Base-by-base conservation (phyloP, 1,140 invertebrate species). In the Drosophila arawakana region DNA sequence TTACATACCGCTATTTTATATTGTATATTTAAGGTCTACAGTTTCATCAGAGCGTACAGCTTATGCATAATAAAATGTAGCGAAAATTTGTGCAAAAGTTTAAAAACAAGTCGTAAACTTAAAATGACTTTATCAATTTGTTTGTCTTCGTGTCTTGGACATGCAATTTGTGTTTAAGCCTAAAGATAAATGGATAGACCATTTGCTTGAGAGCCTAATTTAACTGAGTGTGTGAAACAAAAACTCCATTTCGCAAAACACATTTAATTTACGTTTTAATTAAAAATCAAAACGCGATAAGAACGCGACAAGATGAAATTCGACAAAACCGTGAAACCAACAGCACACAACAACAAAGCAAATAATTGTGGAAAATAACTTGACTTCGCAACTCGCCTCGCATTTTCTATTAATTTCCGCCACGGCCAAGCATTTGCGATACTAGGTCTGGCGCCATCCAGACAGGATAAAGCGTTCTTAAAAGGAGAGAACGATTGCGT, bases 281-380 rank as follows among this genome's bases (percentile, higher is more conserved):
- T 86, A 88, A 86, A 86, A 86, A 86, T 86, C 82, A 86, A 86
- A 86, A 83, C 65, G 73, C 76, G 82, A 86, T 86, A 86, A 86
- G 82, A 69, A 72, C 62, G 69, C 66, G 65, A 69, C 73, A 67
- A 78, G 73, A 76, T 76, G 73, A 78, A 76, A 78, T 67, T 73
- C 7, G 37, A 50, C 52, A 60, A 73, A 43, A 70, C 11, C 50
- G 43, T 57, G 63, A 34, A 68, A 74, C n/a, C 60, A 63, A 25
- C 37, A 62, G 15, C 66, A 55, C 58, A 21, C 66, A 55, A 50
- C 47, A 21, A 41, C 34, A 49, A 39, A 60, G 58, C 80, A 55
- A 43, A 57, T 58, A 78, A 71, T 74, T 66, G 76, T 58, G 50
- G 60, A 34, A 54, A 55, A 44, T 41, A 25, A 65, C 80, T 78